Percentiles rank a stretch among this genome's conserved stretches.
Evolutionary conservation across 2,888 invertebrate genomes (phyloP).

Genomic region (Lithophane semibrunnea): DNA sequence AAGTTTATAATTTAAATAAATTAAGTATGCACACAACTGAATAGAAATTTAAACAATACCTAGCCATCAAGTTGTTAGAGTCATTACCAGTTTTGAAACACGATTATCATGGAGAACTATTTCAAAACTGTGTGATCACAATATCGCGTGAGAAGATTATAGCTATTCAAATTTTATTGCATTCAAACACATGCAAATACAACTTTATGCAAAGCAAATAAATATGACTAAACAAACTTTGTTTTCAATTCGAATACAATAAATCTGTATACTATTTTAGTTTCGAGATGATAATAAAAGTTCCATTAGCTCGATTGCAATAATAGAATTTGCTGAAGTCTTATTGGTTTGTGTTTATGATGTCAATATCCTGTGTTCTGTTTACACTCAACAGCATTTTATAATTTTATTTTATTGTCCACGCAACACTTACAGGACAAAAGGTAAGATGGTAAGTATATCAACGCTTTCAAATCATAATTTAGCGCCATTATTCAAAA

Average conservation of each 20-base stretch:
- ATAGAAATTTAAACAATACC: constrained; percentile 18
- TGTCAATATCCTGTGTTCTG: neutral
- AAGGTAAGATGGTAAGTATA: constrained; percentile 76
- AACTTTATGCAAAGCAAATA: constrained; percentile 65
- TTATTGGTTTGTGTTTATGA: constrained; percentile 29
- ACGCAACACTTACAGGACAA: constrained; percentile 59
- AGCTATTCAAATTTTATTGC: constrained; percentile 69
- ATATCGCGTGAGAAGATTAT: constrained; percentile 56
- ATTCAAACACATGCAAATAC: constrained; percentile 55
- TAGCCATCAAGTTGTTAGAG: constrained; percentile 6
- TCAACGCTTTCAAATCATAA: constrained; percentile 57
- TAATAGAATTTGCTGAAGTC: constrained; percentile 7
- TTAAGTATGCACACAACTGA: constrained; percentile 2
- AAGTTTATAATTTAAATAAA: constrained; percentile 32
- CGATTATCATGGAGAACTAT: constrained; percentile 48
- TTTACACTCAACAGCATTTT: constrained; percentile 40
- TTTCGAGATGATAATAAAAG: constrained; percentile 24
- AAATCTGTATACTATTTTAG: constrained; percentile 25
- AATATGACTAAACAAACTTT: constrained; percentile 58
- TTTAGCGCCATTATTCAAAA: constrained; percentile 87
- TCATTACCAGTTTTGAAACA: constrained; percentile 33
- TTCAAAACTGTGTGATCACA: constrained; percentile 59
- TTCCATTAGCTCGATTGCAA: constrained; percentile 20
- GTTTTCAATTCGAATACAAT: constrained; percentile 5
- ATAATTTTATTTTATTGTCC: constrained; percentile 50